Evolutionary conservation across 2,113 vertebrate species (phyloP).

Genomic region (Felis chaus): DNA sequence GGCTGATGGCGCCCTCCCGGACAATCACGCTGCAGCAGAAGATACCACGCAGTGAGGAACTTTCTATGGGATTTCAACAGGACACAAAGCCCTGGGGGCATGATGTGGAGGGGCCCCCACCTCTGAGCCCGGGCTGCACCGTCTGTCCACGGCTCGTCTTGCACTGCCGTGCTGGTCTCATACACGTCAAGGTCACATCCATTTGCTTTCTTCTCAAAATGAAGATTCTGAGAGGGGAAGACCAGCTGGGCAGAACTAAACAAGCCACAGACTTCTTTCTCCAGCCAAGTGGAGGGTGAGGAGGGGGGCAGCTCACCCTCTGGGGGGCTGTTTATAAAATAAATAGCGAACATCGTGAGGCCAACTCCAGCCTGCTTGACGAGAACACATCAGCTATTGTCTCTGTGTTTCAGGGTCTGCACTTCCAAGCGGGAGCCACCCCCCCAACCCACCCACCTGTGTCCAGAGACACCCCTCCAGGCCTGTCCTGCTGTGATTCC

Average conservation of each 20-base stretch:
- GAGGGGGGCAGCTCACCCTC: not conserved
- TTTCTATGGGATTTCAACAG: not conserved
- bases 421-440: not conserved
- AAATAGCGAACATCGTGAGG: not conserved
- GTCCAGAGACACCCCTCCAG: not conserved
- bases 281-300: not conserved
- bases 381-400: not conserved
- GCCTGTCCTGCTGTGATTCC: not conserved
- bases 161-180: not conserved
- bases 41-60: slow-evolving; percentile 44
- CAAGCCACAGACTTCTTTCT: not conserved
- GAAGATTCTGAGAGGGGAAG: not conserved
- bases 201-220: not conserved
- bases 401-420: not conserved
- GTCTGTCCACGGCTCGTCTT: not conserved
- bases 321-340: not conserved
- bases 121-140: not conserved
- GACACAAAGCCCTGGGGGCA: not conserved
- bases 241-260: slow-evolving; percentile 41
- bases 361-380: not conserved
- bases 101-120: not conserved
- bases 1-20: not conserved
- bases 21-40: not conserved
- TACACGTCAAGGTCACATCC: not conserved
- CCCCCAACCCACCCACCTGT: not conserved